Conservation (phyloP, 2,113 vertebrate genomes). For the Thamnophis sirtalis region DNA sequence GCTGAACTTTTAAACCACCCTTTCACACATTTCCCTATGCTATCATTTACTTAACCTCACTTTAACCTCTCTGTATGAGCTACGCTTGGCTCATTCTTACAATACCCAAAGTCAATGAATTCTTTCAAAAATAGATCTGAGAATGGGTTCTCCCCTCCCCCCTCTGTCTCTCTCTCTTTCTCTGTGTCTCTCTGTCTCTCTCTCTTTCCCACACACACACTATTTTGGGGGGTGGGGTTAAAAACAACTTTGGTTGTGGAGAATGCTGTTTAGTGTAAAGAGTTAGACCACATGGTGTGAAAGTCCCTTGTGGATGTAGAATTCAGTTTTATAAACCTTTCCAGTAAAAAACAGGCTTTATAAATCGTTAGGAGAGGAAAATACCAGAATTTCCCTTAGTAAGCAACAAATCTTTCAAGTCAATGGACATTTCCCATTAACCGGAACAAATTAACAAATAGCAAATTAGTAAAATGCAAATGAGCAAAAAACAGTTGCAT, state of each 20-base stretch:
- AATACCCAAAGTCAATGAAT: not conserved
- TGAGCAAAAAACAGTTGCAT: not conserved
- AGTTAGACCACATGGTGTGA: not conserved
- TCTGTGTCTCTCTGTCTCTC: no score
- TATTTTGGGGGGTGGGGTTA: not conserved
- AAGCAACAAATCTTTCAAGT: slow-evolving; percentile 11
- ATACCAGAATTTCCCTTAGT: not conserved
- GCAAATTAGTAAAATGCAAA: slow-evolving; percentile 35
- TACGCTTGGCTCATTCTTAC: not conserved
- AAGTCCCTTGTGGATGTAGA: not conserved
- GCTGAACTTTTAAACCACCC: not conserved
- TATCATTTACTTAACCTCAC: not conserved
- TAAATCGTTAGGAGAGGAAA: not conserved
- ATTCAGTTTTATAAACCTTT: not conserved
- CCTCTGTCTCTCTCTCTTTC: no score
- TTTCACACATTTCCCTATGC: not conserved
- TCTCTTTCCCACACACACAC: not conserved
- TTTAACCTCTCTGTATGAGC: not conserved
- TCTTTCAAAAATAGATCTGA: not conserved
- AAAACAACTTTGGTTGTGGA: not conserved
- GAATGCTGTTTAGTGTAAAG: not conserved
- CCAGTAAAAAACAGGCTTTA: not conserved
- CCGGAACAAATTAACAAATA: slow-evolving; percentile 15
- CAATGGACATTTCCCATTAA: slow-evolving; percentile 26
- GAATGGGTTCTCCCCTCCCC: not conserved